Conservation (phyloP, 2,888 invertebrate species). For the Tromatobia lineatoria region DNA sequence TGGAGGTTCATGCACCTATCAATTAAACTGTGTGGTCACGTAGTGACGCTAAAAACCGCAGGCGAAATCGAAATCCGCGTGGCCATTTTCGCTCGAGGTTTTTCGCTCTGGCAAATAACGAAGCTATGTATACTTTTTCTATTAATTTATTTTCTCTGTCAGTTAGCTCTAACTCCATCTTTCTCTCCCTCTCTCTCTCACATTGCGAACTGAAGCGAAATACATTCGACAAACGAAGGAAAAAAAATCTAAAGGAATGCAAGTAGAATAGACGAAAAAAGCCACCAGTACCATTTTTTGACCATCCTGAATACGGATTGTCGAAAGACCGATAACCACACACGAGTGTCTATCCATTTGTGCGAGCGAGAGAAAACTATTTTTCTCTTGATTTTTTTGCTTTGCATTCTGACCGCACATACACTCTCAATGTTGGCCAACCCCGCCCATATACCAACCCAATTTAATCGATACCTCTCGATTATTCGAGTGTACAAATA, state of each 20-base stretch:
- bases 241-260: conserved; percentile 22
- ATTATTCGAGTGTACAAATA: conserved; percentile 45
- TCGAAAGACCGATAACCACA: conserved; percentile 15
- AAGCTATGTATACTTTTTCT: conserved; percentile 35
- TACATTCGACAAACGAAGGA: conserved; percentile 26
- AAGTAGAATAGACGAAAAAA: conserved; percentile 29
- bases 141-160: conserved; percentile 36
- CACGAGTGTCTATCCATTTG: not conserved
- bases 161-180: conserved; percentile 28
- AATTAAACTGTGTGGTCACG: conserved; percentile 48
- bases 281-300: not conserved
- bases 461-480: conserved; percentile 51
- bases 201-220: conserved; percentile 3
- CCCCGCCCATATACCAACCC: conserved; percentile 16
- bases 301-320: conserved; percentile 6
- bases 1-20: conserved; percentile 42
- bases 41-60: conserved; percentile 38
- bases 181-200: conserved; percentile 19
- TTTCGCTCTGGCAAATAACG: conserved; percentile 26
- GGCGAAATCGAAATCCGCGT: conserved; percentile 43
- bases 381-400: conserved; percentile 34
- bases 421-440: not conserved
- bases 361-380: conserved; percentile 11
- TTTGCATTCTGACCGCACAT: conserved; percentile 30
- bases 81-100: conserved; percentile 25